Evolutionary conservation across 2,888 invertebrate genomes (phyloP).

Genomic region (Ectemnius cavifrons): DNA sequence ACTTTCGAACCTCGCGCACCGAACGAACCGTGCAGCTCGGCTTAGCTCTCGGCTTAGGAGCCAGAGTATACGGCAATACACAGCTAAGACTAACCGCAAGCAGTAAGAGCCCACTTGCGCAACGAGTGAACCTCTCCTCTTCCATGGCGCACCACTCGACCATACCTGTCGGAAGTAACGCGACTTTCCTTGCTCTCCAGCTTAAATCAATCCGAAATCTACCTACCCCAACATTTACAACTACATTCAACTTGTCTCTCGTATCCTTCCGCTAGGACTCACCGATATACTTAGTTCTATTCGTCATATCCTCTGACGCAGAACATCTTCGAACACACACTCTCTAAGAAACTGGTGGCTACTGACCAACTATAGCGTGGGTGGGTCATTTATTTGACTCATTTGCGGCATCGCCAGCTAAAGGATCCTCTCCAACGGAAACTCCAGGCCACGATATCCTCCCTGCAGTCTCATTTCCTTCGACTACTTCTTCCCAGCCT

Average conservation of each 20-base stretch:
- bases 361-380: conserved; percentile 8
- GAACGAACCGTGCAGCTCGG: conserved; percentile 54
- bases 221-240: too few species aligned
- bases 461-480: conserved; percentile 38
- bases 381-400: conserved; percentile 57
- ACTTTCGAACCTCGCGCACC: conserved; percentile 70
- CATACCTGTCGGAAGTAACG: conserved; percentile 47
- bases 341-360: conserved; percentile 42
- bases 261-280: too few species aligned
- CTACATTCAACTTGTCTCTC: too few species aligned
- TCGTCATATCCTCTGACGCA: conserved; percentile 59
- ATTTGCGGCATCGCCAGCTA: conserved; percentile 36
- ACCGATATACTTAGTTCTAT: conserved; percentile 43
- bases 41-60: conserved; percentile 51
- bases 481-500: conserved; percentile 7
- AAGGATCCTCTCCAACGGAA: conserved; percentile 39
- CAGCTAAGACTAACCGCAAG: conserved; percentile 50
- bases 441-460: conserved; percentile 30
- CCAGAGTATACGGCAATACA: conserved; percentile 44
- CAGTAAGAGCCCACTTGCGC: conserved; percentile 53
- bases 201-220: too few species aligned
- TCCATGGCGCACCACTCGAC: conserved; percentile 17
- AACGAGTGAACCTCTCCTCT: conserved; percentile 29
- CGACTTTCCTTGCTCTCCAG: background rate
- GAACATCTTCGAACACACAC: conserved; percentile 30